phyloP scores from a whole-genome alignment of 2,797 vertebrate genomes.

The Neosalanx taihuensis region DNA sequence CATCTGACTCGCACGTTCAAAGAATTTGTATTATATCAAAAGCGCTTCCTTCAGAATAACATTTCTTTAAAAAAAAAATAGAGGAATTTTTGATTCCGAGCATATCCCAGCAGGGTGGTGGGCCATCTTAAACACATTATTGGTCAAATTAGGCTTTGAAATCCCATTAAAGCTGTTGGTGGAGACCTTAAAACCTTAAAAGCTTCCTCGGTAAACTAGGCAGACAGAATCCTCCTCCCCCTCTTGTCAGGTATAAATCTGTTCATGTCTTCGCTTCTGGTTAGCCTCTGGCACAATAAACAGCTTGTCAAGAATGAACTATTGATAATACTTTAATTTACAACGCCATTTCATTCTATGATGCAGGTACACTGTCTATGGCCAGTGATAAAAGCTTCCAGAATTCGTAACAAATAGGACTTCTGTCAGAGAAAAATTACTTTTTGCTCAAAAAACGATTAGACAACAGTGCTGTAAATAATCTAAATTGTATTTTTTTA shows the following conservation, averaged over 20 bases:
- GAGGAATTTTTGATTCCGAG: conserved; percentile 54
- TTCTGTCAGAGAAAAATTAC: conserved; percentile 34
- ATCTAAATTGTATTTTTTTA: too few relatives aligned
- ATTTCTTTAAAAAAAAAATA: conserved; percentile 22
- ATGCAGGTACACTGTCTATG: conserved; percentile 60
- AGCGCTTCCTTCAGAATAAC: conserved; percentile 43
- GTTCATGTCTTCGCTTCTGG: conserved; percentile 20
- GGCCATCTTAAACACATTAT: conserved; percentile 64
- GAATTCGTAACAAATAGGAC: conserved; percentile 60
- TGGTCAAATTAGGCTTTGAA: conserved; percentile 61
- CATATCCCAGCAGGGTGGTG: conserved; percentile 44
- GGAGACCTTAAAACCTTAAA: conserved; percentile 63
- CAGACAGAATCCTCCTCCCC: conserved; percentile 44
- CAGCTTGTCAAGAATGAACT: conserved; percentile 61
- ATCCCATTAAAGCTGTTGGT: conserved; percentile 58
- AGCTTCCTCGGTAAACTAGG: conserved; percentile 54
- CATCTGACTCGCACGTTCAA: conserved; percentile 43
- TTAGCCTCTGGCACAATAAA: conserved; percentile 60
- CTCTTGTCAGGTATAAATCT: conserved; percentile 62
- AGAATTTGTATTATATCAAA: conserved; percentile 63
- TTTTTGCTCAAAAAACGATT: conserved; percentile 25
- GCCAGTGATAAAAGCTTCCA: conserved; percentile 54
- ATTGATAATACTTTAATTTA: conserved; percentile 66
- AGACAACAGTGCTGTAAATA: background rate
- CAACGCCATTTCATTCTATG: conserved; percentile 44